Evolutionary conservation across 2,888 invertebrate genomes (phyloP).

Genomic region (Laspeyria flexula): DNA sequence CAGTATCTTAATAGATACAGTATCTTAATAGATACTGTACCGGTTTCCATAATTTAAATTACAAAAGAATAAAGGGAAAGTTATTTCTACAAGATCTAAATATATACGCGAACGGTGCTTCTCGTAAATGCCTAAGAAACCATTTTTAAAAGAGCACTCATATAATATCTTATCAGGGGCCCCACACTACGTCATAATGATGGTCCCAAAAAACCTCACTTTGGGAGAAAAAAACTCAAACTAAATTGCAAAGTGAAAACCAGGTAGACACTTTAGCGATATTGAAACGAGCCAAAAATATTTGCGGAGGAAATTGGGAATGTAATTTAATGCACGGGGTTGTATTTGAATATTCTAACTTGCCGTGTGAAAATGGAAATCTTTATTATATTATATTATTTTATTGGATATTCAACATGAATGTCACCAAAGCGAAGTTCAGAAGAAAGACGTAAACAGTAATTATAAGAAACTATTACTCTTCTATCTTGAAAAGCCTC

Average conservation of each 20-base stretch:
- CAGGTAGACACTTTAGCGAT: slow-evolving; percentile 16
- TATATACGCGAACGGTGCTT: not conserved
- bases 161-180: not conserved
- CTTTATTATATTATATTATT: too few relatives aligned
- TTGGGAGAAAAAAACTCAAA: slow-evolving; percentile 9
- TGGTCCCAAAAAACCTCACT: slow-evolving; percentile 11
- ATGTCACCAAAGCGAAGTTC: too few relatives aligned
- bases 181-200: not conserved
- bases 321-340: slow-evolving; percentile 16
- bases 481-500: too few relatives aligned
- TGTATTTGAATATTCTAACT: not conserved
- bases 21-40: too few relatives aligned
- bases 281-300: slow-evolving; percentile 25
- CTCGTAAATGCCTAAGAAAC: not conserved
- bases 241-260: slow-evolving; percentile 25
- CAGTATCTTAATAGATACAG: not conserved
- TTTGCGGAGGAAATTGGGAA: slow-evolving; percentile 26
- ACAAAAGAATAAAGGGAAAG: too few relatives aligned
- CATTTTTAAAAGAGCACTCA: slow-evolving; percentile 4
- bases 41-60: too few relatives aligned
- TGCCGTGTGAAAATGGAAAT: too few relatives aligned
- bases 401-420: too few relatives aligned
- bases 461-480: too few relatives aligned
- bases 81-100: slow-evolving; percentile 1
- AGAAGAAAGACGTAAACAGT: too few relatives aligned